A percentile compares a stretch with the other conserved stretches of the same genome.
Evolutionary conservation across 2,797 vertebrate species (phyloP).

Genomic region (Synanceia verrucosa): DNA sequence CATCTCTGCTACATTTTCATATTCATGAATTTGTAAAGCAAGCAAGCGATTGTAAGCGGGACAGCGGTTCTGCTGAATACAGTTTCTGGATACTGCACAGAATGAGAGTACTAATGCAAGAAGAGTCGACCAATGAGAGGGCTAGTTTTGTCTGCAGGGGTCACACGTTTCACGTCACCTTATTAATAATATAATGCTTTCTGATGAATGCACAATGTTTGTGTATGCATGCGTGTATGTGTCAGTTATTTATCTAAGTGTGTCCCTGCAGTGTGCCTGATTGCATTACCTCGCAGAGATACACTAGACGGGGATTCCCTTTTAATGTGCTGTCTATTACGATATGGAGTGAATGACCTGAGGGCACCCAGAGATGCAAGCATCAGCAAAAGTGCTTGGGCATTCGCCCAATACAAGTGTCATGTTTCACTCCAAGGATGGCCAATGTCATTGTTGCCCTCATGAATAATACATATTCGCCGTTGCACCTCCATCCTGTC

Average conservation of each 20-base stretch:
- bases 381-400: constrained; percentile 53
- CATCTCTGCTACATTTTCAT: constrained; percentile 59
- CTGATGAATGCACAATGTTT: constrained; percentile 23
- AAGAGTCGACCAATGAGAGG: constrained; percentile 3
- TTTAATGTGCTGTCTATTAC: constrained; percentile 21
- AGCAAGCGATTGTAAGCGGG: constrained; percentile 25
- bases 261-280: constrained; percentile 2
- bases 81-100: constrained; percentile 16
- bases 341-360: constrained; percentile 13
- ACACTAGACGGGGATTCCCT: constrained; percentile 37
- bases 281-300: constrained; percentile 19
- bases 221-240: not conserved
- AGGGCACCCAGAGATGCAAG: constrained; percentile 48
- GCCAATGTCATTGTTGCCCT: constrained; percentile 49
- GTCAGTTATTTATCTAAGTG: constrained; percentile 10
- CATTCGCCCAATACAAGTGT: constrained; percentile 49
- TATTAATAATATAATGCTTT: constrained; percentile 33
- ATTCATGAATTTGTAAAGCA: constrained; percentile 61
- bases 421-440: constrained; percentile 49
- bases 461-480: constrained; percentile 45
- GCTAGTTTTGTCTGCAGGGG: constrained; percentile 13
- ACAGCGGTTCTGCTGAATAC: constrained; percentile 31
- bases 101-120: constrained; percentile 19
- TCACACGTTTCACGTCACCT: constrained; percentile 3
- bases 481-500: not conserved